Evolutionary conservation across 2,888 invertebrate genomes (phyloP), one percentile per base, ranked within the genome.

Genomic region (Ecliptopera silaceata): DNA sequence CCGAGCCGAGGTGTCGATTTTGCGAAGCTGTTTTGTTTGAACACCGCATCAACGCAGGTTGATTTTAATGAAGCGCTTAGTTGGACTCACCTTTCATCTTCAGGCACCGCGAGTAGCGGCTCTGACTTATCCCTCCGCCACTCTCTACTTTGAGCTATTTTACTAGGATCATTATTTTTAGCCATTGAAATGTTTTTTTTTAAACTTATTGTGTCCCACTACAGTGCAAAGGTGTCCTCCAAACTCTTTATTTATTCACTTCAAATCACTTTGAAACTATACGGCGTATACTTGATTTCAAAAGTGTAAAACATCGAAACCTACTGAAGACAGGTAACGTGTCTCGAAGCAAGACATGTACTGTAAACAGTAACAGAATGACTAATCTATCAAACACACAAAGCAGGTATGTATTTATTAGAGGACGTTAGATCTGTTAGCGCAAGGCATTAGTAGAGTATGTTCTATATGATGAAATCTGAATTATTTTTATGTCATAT

Each of bases 1-100:
- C 15, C 39, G 29, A 18, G 47, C 47, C 22, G n/a, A 67, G 70
- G 70, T 71, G 68, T 75, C 69, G 75, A 74, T 79, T 75, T 75
- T 75, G 71, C 64, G 56, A 59, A 66, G 73, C 79, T 78, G 80
- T 82, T 83, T 85, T 84, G 77, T 84, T 84, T 75, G 65, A 69
- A 62, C 69, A 65, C 72, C 73, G 79, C 67, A 82, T 80, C 77
- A 76, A 71, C 77, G 84, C 83, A 81, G 84, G 84, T 84, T 75
- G 68, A 70, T 77, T 82, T 74, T 88, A 90, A 88, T 86, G 87
- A 90, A 86, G 77, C 84, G 70, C 71, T 65, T 71, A 74, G 70
- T 65, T 71, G 73, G 78, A 80, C 88, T 91, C 84, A 90, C 91
- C 90, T 88, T 88, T 90, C 89, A 88, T 88, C 86, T 71, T 90